Evolutionary conservation across 2,113 vertebrate genomes (phyloP).

Genomic region (Gasterosteus aculeatus): DNA sequence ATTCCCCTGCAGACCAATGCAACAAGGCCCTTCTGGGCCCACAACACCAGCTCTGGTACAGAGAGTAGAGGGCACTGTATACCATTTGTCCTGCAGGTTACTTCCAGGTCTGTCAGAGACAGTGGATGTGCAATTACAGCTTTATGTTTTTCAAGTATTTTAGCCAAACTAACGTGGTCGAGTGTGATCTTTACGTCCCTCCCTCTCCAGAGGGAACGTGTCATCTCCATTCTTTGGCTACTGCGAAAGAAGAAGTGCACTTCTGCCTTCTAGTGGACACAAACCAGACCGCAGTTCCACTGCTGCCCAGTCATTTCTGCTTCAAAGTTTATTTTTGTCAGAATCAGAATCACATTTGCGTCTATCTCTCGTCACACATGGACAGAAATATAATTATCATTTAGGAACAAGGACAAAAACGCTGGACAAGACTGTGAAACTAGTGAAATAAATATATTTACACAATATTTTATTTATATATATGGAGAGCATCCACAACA

Average conservation of each 20-base stretch:
- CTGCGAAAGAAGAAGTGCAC: background rate
- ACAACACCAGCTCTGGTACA: background rate
- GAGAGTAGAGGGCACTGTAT: background rate
- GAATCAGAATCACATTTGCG: background rate
- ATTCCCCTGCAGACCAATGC: slow-evolving; percentile 51
- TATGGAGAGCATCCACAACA: too few relatives aligned
- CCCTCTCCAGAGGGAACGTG: slow-evolving; percentile 8
- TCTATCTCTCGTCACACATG: background rate
- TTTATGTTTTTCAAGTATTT: slow-evolving; percentile 13
- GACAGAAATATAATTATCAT: background rate
- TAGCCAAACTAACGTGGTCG: background rate
- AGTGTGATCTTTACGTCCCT: background rate
- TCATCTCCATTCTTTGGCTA: background rate
- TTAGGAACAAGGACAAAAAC: background rate
- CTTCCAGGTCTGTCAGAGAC: slow-evolving; percentile 20
- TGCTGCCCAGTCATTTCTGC: background rate
- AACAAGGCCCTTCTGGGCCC: slow-evolving; percentile 47
- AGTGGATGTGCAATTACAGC: slow-evolving; percentile 1
- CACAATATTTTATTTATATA: background rate
- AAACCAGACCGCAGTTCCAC: background rate
- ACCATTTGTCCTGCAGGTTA: background rate
- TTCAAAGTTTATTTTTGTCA: background rate
- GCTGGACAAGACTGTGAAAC: background rate
- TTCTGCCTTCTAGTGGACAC: slow-evolving; percentile 30
- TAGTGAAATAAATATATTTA: background rate